These are phyloP conservation scores for Clarias macrocephalus DNA, from an alignment of 2,113 vertebrate species.

Conservation along the genomic window DNA sequence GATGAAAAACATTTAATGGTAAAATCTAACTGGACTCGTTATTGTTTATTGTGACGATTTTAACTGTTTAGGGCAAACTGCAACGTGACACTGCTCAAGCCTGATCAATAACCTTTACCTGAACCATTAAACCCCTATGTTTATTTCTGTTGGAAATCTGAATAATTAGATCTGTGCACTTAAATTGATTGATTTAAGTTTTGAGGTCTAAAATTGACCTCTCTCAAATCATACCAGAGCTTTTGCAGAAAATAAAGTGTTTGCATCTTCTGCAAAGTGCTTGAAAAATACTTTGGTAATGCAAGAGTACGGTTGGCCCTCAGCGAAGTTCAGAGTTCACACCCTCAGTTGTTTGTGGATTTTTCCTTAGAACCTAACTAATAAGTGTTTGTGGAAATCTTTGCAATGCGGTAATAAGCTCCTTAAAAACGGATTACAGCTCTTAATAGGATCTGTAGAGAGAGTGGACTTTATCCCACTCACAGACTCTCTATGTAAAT, in stretches of 20 bases:
- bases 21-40: not conserved
- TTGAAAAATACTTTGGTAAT: too few species aligned
- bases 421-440: not conserved
- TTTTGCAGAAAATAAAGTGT: too few species aligned
- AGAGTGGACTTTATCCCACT: not conserved
- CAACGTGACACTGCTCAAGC: not conserved
- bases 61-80: not conserved
- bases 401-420: not conserved
- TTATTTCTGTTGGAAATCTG: not conserved
- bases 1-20: not conserved
- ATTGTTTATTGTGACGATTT: not conserved
- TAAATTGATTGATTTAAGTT: too few species aligned
- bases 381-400: too few species aligned
- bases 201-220: too few species aligned
- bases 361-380: too few species aligned
- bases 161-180: not conserved
- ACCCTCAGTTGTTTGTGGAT: too few species aligned
- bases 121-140: not conserved
- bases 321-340: too few species aligned
- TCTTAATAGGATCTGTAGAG: not conserved
- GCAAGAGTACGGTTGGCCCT: too few species aligned
- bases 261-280: too few species aligned
- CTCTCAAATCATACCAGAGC: too few species aligned
- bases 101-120: not conserved
- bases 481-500: not conserved